Base-by-base conservation (phyloP, 1,140 invertebrate species). In the Ridgeia piscesae region DNA sequence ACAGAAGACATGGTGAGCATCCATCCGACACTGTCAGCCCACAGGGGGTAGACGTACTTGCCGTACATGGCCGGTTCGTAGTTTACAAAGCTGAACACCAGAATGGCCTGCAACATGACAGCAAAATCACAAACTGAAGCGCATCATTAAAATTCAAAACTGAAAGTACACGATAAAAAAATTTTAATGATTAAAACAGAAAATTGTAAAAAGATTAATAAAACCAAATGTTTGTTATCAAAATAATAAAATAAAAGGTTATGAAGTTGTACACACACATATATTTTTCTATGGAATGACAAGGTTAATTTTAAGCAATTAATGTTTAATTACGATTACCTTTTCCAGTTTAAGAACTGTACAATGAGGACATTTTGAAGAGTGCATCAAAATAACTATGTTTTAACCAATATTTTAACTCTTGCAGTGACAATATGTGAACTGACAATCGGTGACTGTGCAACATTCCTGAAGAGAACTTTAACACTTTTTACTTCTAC, bases 21-120 rank as follows among this genome's bases (percentile, higher is more conserved):
- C 92, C 92, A 92, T 77, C 93, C 93, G 33, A 93, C 48, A 88
- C 58, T 91, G 90, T 93, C 93, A 33, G 93, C 92, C 93, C 93
- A 93, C 34, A 92, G 8, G 6, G 92, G 92, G 90, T 93, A 93
- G 27, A 48, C 27, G 11, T 91, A 21, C 27, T 91, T 89, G 42
- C 88, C 91, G 34, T 93, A 93, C 42, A 90, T 48, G 1, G 91
- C 92, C 6, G 91, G 91, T 42, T 42, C 77, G 89, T 92, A 93
- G 31, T 90, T 33, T 11, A 92, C 91, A 33, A 93, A 91, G 58
- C 92, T 93, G 91, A 92, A 93, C 27, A 93, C 48, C 42, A 92
- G 42, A 11, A 92, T 88, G 34, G n/a, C 35, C 92, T 92, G 92
- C 35, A 92, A n/a, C n/a, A n/a, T n/a, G n/a, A n/a, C n/a, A n/a